Evolutionary conservation across 1,140 invertebrate species (phyloP).

Genomic region (Papilio helenus): DNA sequence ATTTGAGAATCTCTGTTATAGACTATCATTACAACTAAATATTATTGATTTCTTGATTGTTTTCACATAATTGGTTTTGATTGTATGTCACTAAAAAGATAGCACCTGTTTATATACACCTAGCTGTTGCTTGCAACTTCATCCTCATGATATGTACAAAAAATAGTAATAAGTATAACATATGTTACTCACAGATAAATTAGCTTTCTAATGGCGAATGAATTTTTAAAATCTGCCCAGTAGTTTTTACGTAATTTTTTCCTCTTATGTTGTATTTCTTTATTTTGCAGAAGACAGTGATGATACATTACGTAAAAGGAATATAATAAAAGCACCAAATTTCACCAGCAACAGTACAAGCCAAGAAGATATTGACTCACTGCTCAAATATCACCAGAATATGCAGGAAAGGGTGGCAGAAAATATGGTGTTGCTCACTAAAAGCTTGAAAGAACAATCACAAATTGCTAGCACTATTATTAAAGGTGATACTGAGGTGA

Average conservation of each 20-base stretch:
- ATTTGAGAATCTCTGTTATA: no score
- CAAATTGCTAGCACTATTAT: slow-evolving; percentile 93
- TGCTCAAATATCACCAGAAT: slow-evolving; percentile 93
- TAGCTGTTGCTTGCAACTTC: no score
- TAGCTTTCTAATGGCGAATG: no score
- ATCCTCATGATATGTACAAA: no score
- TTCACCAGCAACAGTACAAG: slow-evolving; percentile 76
- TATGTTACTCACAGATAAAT: no score
- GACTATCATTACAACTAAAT: no score
- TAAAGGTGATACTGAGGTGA: slow-evolving; percentile 92
- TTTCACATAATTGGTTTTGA: no score
- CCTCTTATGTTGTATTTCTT: slow-evolving; percentile 35
- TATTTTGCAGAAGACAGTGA: slow-evolving; percentile 70
- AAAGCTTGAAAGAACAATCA: slow-evolving; percentile 94
- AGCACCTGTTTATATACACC: no score
- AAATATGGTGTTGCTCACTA: slow-evolving; percentile 94
- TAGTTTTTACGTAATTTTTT: neutral
- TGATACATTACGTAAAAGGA: slow-evolving; percentile 71
- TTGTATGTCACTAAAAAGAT: no score
- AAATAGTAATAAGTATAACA: no score
- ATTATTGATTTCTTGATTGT: no score
- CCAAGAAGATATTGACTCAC: slow-evolving; percentile 89
- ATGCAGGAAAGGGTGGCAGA: slow-evolving; percentile 96
- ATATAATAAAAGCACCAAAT: slow-evolving; percentile 77
- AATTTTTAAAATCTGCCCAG: no score